Evolutionary conservation across 1,140 invertebrate genomes (phyloP).

Genomic region (Drosophila busckii): DNA sequence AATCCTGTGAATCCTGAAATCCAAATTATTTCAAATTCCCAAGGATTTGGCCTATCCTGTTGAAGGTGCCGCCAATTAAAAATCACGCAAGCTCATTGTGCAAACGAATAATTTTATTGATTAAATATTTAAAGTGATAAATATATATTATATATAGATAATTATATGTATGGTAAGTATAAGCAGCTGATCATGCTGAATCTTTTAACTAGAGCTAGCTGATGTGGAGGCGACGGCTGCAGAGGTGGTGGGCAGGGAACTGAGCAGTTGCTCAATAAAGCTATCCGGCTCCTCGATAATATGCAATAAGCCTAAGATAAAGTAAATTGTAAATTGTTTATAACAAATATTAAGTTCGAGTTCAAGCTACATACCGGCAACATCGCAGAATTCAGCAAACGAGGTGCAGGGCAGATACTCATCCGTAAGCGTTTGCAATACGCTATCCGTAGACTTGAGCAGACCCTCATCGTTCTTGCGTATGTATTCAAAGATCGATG

Average conservation of each 20-base stretch:
- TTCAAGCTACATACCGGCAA: constrained; percentile 81
- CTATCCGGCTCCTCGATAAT: constrained; percentile 71
- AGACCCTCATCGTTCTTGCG: constrained; percentile 94
- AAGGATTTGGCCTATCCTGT: too few relatives aligned
- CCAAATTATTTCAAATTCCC: too few relatives aligned
- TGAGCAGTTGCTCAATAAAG: constrained; percentile 69
- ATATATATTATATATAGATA: constrained; percentile 50
- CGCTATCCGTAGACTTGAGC: constrained; percentile 91
- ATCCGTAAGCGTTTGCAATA: constrained; percentile 90
- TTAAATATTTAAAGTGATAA: constrained; percentile 66
- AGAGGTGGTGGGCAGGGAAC: constrained; percentile 56
- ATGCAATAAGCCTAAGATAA: constrained; percentile 57
- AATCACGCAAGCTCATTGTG: too few relatives aligned
- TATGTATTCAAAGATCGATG: constrained; percentile 93
- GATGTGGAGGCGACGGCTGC: constrained; percentile 57
- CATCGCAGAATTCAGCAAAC: constrained; percentile 94
- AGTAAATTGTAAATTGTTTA: neutral
- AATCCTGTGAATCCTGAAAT: too few relatives aligned
- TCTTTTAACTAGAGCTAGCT: constrained; percentile 58
- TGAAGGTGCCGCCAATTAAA: too few relatives aligned
- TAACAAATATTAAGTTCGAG: neutral
- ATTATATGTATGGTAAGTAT: constrained; percentile 27
- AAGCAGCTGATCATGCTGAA: constrained; percentile 21
- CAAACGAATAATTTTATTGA: constrained; percentile 77
- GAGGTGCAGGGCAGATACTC: constrained; percentile 94